Evolutionary conservation across 2,888 invertebrate species (phyloP), one percentile per base, ranked within the genome.

Genomic region (Teinopalpus imperialis): DNA sequence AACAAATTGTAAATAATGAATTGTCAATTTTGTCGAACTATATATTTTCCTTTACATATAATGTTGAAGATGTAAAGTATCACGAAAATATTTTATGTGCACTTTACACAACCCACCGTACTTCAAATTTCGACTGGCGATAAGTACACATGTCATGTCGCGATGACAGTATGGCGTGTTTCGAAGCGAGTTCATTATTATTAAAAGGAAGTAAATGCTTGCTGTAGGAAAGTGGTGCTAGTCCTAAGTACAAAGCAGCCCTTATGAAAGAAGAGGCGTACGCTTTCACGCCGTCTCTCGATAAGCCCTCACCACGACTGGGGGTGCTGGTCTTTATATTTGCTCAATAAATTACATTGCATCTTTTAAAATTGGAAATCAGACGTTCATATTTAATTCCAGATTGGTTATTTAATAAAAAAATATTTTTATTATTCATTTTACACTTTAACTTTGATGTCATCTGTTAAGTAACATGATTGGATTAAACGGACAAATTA

Each of bases 231-330:
- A 83, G 81, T 76, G 74, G 69, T 72, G 69, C 68, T 73, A 73
- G 75, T 68, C 69, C 66, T 52, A 62, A 64, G 66, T 66, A 81
- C 82, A 86, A 87, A 83, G 83, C 71, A 71, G 68, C 77, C 73
- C 76, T 79, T 70, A 74, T 67, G 64, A 69, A 59, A 73, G 71
- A 72, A 73, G 79, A 74, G 81, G 61, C 62, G 66, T 56, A 54
- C 56, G 62, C 80, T 75, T 75, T 78, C 63, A 64, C 68, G 61
- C 63, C 68, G 65, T 72, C 78, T 76, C 71, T 81, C 77, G 81
- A 85, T 83, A 81, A 78, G 71, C 71, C 55, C 72, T 73, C 67
- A 52, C 55, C 50, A 59, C 57, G 35, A 49, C 51, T 56, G 52
- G 47, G 54, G 52, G 49, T 48, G 59, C 56, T 60, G 63, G 55